Conservation (phyloP, 1,140 invertebrate species). For the Meloidogyne hapla region DNA sequence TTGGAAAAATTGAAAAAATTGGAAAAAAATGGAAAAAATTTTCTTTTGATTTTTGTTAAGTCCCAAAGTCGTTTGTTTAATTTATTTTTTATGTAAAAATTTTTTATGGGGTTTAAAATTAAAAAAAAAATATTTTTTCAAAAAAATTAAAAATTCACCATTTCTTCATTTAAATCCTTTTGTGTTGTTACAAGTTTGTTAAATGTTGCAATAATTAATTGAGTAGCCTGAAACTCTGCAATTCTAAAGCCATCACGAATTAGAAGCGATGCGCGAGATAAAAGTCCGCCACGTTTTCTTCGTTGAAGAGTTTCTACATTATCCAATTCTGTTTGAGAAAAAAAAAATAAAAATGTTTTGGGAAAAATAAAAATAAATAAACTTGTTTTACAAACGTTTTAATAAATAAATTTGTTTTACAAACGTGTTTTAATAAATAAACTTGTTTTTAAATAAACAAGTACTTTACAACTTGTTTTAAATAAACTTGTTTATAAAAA, state of each 20-base stretch:
- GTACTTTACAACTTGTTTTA: neutral
- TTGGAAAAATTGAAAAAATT: too few relatives aligned
- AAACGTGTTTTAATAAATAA: neutral
- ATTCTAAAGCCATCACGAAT: constrained; percentile 21
- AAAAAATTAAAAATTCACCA: constrained; percentile 4
- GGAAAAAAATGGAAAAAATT: too few relatives aligned
- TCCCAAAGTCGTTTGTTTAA: too few relatives aligned
- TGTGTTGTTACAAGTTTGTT: constrained; percentile 9
- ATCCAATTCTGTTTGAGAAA: neutral
- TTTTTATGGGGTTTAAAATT: too few relatives aligned
- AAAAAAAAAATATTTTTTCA: too few relatives aligned
- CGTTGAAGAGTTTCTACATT: neutral
- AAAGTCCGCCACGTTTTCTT: neutral
- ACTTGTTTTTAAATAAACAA: neutral
- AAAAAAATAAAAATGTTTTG: neutral
- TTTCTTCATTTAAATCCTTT: constrained; percentile 4
- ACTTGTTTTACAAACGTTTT: neutral
- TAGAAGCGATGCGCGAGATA: constrained; percentile 13
- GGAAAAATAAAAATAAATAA: too few relatives aligned
- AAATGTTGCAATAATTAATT: constrained; percentile 16
- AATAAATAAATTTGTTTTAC: neutral
- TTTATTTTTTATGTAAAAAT: neutral
- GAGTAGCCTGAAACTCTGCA: constrained; percentile 1
- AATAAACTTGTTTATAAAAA: constrained; percentile 10
- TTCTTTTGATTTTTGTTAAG: too few relatives aligned